These are phyloP conservation scores for Noturus placidus DNA, from an alignment of 2,113 vertebrate genomes.

Conservation along the genomic window DNA sequence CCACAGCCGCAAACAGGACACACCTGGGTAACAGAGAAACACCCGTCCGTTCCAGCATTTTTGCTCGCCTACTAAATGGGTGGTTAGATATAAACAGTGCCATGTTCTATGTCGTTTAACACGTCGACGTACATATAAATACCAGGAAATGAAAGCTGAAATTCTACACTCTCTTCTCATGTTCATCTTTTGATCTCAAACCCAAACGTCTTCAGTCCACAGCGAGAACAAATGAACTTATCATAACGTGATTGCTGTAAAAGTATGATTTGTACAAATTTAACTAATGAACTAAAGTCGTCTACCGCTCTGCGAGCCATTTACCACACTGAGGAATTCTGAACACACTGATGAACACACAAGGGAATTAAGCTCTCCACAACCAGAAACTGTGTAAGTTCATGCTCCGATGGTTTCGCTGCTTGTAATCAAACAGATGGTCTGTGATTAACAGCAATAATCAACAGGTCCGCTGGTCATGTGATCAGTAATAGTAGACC, in stretches of 20 bases:
- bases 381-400: conserved; percentile 31
- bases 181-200: background rate
- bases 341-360: conserved; percentile 27
- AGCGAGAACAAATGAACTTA: background rate
- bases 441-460: conserved; percentile 39
- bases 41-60: too few species aligned
- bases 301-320: conserved; percentile 11
- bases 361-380: conserved; percentile 27
- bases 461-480: conserved; percentile 29
- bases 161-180: too few species aligned
- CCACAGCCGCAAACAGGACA: too few species aligned
- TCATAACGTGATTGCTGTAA: background rate
- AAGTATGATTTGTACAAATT: background rate
- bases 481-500: conserved; percentile 20
- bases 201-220: background rate
- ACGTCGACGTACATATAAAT: too few species aligned
- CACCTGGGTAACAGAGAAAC: too few species aligned
- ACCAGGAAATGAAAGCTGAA: too few species aligned
- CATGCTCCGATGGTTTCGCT: conserved; percentile 28
- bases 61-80: too few species aligned
- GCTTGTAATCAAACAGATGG: conserved; percentile 43
- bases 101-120: too few species aligned
- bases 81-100: too few species aligned
- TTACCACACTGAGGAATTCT: conserved; percentile 32
- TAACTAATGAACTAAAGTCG: background rate